Conservation (phyloP, 2,888 invertebrate genomes). For the Hypercompe scribonia region DNA sequence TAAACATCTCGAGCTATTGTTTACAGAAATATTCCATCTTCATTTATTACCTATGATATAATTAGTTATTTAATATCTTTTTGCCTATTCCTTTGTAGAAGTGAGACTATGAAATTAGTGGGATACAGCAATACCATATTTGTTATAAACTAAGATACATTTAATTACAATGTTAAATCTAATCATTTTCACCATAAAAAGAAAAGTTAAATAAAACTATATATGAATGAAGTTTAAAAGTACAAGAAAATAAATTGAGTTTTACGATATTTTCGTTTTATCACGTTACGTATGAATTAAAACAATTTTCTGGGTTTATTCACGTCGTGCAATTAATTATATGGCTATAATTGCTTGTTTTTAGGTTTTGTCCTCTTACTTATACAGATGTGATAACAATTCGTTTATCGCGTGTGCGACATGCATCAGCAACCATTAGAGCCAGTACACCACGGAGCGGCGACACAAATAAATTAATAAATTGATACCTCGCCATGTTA, state of each 20-base stretch:
- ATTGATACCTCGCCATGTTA: not conserved
- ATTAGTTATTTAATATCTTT: too few relatives aligned
- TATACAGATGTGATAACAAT: conserved; percentile 14
- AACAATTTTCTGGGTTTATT: conserved; percentile 50
- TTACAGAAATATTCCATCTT: too few relatives aligned
- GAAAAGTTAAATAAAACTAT: not conserved
- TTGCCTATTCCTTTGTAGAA: too few relatives aligned
- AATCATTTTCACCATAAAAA: not conserved
- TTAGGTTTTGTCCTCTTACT: conserved; percentile 11
- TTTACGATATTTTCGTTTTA: conserved; percentile 39
- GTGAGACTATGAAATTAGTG: too few relatives aligned
- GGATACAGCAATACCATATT: too few relatives aligned
- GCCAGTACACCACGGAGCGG: not conserved
- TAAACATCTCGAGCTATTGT: too few relatives aligned
- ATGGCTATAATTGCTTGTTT: conserved; percentile 35
- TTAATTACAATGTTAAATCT: too few relatives aligned
- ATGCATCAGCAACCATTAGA: conserved; percentile 11
- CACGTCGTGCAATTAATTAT: conserved; percentile 38
- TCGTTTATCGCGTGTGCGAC: conserved; percentile 15
- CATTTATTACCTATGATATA: too few relatives aligned
- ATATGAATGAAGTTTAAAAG: not conserved
- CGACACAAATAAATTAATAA: not conserved
- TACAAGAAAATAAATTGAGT: conserved; percentile 29
- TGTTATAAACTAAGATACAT: too few relatives aligned
- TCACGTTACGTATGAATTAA: conserved; percentile 49